A percentile compares a stretch with the other conserved stretches of the same genome.
phyloP scores from a whole-genome alignment of 2,113 vertebrate genomes.

The Sterrhoptilus dennistouni region DNA sequence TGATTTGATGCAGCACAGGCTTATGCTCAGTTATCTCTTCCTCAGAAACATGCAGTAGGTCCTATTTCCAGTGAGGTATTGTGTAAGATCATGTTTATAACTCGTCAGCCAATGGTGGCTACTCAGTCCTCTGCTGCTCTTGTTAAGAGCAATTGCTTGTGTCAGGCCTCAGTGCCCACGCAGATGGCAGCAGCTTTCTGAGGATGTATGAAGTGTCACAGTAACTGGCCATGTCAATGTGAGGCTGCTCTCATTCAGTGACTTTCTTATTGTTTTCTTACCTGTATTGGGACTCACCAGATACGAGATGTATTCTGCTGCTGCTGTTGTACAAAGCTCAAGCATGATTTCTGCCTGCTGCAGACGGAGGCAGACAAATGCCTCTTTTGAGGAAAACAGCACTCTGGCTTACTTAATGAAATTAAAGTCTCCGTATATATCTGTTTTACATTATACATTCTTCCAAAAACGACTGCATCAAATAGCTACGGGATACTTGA shows the following conservation, averaged over 20 bases:
- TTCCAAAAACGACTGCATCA: neutral
- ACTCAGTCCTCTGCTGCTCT: neutral
- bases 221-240: neutral
- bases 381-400: neutral
- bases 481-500: neutral
- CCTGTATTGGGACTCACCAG: neutral
- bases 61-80: neutral
- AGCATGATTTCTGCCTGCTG: neutral
- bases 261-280: neutral
- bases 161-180: neutral
- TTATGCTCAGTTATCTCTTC: neutral
- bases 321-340: neutral
- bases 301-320: neutral
- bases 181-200: neutral
- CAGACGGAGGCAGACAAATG: neutral
- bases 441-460: neutral
- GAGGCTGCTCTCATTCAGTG: neutral
- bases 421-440: neutral
- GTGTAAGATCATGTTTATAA: neutral
- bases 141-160: neutral
- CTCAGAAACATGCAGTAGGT: neutral
- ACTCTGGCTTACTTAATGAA: neutral
- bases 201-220: neutral
- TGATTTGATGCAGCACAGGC: neutral
- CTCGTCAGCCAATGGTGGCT: accelerated